Percentiles rank a stretch among this genome's conserved stretches.
These are phyloP conservation scores for Colletes collaris DNA, from an alignment of 2,888 invertebrate species.

Conservation along the genomic window DNA sequence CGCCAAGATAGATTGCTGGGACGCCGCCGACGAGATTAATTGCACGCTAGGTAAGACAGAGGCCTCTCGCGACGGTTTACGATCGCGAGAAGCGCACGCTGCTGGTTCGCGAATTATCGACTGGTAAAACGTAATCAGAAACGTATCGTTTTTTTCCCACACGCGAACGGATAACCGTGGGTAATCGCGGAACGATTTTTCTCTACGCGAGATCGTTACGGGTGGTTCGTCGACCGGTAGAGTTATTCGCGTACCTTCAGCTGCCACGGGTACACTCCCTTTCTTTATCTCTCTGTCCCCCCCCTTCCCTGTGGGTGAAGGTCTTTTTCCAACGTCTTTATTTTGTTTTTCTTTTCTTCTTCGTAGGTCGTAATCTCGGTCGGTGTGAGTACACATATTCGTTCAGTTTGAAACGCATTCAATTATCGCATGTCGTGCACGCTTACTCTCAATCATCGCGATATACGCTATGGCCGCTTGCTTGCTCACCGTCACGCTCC, in stretches of 20 bases:
- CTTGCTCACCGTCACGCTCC: not conserved
- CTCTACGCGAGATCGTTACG: not conserved
- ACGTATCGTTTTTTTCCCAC: too few species aligned
- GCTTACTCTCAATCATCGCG: constrained; percentile 1
- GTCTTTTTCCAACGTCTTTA: constrained; percentile 42
- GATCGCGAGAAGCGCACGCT: constrained; percentile 4
- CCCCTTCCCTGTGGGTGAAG: constrained; percentile 21
- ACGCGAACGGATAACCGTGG: not conserved
- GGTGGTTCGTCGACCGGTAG: not conserved
- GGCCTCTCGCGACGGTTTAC: not conserved
- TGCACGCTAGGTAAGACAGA: constrained; percentile 86
- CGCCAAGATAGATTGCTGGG: constrained; percentile 91
- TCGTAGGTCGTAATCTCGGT: constrained; percentile 78
- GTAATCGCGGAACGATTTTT: not conserved
- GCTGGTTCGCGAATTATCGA: constrained; percentile 19
- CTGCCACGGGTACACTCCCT: not conserved
- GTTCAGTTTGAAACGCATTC: constrained; percentile 45
- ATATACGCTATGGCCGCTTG: not conserved
- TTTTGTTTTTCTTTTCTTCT: constrained; percentile 61
- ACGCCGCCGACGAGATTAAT: constrained; percentile 89
- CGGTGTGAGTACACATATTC: constrained; percentile 77
- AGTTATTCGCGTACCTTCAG: not conserved
- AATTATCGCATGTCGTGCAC: constrained; percentile 42
- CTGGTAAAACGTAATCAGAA: constrained; percentile 18
- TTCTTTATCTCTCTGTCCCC: not conserved